Conservation (phyloP, 1,140 invertebrate genomes). For the Dendroctonus valens region DNA sequence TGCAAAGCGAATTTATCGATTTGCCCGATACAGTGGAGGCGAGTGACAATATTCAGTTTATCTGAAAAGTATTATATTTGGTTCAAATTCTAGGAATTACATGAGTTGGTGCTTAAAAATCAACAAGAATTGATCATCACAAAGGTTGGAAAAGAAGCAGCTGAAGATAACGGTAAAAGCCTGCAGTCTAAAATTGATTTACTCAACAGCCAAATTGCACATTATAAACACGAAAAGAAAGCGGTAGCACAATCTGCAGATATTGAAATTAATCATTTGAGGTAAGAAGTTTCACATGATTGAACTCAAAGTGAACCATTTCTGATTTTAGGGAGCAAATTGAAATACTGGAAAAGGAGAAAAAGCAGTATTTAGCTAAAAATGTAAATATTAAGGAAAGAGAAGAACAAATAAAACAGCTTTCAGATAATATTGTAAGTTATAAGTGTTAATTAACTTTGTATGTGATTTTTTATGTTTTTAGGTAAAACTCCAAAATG, state of each 20-base stretch:
- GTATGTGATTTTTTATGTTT: slow-evolving; percentile 29
- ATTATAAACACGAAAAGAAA: slow-evolving; percentile 56
- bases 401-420: slow-evolving; percentile 17
- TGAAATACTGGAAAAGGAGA: slow-evolving; percentile 40
- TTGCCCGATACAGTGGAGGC: slow-evolving; percentile 86
- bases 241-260: slow-evolving; percentile 63
- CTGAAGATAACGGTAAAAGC: slow-evolving; percentile 72
- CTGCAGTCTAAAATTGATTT: slow-evolving; percentile 73
- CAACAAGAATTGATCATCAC: slow-evolving; percentile 90
- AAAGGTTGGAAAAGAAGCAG: slow-evolving; percentile 85
- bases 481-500: slow-evolving; percentile 60
- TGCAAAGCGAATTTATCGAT: slow-evolving; percentile 92
- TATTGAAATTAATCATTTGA: slow-evolving; percentile 59
- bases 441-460: slow-evolving; percentile 5
- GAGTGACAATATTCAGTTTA: slow-evolving; percentile 37
- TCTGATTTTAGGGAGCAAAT: slow-evolving; percentile 39
- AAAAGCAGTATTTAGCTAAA: slow-evolving; percentile 32
- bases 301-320: not conserved
- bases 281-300: slow-evolving; percentile 44
- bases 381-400: slow-evolving; percentile 18
- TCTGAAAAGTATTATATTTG: not conserved
- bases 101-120: slow-evolving; percentile 78
- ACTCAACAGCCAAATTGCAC: slow-evolving; percentile 66
- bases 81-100: slow-evolving; percentile 69
- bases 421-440: slow-evolving; percentile 19